These are phyloP conservation scores for Protonibea diacanthus DNA, from an alignment of 2,797 vertebrate genomes.

Conservation along the genomic window DNA sequence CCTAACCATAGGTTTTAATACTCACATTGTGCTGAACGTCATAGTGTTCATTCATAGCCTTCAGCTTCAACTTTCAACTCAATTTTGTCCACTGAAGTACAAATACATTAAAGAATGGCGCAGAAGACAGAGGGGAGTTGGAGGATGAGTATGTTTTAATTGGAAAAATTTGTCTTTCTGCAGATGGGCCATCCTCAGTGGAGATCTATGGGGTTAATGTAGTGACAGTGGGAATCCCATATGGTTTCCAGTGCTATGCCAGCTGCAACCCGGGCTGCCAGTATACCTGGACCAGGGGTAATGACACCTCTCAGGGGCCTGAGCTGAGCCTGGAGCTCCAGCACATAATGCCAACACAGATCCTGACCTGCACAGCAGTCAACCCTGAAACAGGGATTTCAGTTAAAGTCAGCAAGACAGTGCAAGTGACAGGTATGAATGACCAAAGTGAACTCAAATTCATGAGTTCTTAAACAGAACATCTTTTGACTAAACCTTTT, in stretches of 20 bases:
- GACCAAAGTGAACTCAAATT: background rate
- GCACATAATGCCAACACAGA: background rate
- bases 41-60: background rate
- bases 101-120: too few relatives aligned
- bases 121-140: too few relatives aligned
- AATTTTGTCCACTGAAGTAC: too few relatives aligned
- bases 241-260: slow-evolving; percentile 33
- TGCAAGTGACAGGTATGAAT: slow-evolving; percentile 45
- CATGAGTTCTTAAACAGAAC: background rate
- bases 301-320: slow-evolving; percentile 11
- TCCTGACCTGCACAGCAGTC: slow-evolving; percentile 33
- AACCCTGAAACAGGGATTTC: slow-evolving; percentile 18
- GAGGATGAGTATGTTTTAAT: background rate
- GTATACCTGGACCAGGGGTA: slow-evolving; percentile 46
- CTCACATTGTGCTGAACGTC: background rate
- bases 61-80: background rate
- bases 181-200: slow-evolving; percentile 40
- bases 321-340: slow-evolving; percentile 35
- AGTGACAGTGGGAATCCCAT: slow-evolving; percentile 46
- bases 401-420: background rate
- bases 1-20: background rate
- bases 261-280: slow-evolving; percentile 29
- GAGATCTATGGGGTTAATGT: slow-evolving; percentile 25
- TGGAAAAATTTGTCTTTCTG: background rate
- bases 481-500: background rate